Evolutionary conservation across 2,113 vertebrate genomes (phyloP).

Genomic region (Loxodonta africana): DNA sequence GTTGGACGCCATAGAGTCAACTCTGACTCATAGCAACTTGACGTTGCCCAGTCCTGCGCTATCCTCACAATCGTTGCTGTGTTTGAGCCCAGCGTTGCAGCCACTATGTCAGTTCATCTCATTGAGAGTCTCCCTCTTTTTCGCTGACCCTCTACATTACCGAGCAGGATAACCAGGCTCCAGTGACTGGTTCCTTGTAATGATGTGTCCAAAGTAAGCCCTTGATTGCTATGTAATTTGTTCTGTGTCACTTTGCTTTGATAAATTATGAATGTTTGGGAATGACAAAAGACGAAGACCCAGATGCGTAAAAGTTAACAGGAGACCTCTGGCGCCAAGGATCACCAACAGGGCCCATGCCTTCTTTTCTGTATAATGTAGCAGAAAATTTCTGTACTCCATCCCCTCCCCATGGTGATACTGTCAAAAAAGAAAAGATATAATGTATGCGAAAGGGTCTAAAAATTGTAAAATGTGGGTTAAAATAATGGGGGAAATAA

Average conservation of each 20-base stretch:
- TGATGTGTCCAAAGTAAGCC: not conserved
- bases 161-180: not conserved
- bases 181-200: not conserved
- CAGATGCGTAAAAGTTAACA: not conserved
- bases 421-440: not conserved
- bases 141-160: not conserved
- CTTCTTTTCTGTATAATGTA: not conserved
- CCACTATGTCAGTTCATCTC: not conserved
- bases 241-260: not conserved
- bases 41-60: not conserved
- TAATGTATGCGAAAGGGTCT: not conserved
- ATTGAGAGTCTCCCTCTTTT: not conserved
- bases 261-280: not conserved
- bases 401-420: not conserved
- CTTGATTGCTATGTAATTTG: not conserved
- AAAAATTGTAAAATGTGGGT: not conserved
- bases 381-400: not conserved
- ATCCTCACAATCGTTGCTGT: not conserved
- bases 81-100: not conserved
- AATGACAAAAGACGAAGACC: not conserved
- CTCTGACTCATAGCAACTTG: not conserved
- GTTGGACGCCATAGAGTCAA: not conserved
- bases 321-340: not conserved
- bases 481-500: not conserved
- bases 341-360: fast-evolving